Percentiles rank a stretch among this genome's conserved stretches.
Conservation (phyloP, 30 jellyfish, hydroid and myxozoan genomes). For the Pseudorhiza aurosa region DNA sequence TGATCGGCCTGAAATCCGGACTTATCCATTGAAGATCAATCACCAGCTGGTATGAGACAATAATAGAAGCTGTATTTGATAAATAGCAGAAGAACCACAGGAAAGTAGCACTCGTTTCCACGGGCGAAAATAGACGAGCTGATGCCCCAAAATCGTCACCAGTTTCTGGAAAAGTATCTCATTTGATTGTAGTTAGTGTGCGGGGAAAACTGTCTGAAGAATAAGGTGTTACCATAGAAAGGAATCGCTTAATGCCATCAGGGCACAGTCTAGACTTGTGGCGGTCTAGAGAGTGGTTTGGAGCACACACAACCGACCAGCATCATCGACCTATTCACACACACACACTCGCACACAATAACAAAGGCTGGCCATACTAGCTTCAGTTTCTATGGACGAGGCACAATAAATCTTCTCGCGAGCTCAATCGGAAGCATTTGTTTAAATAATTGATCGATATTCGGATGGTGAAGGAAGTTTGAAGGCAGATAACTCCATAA, state of each 20-base stretch:
- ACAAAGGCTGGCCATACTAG: not conserved
- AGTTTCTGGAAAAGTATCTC: too few species aligned
- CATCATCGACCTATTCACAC: conserved; percentile 1
- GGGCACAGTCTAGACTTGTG: conserved; percentile 52
- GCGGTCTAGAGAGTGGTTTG: conserved; percentile 35
- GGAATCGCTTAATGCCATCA: conserved; percentile 8
- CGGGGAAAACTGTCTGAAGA: too few species aligned
- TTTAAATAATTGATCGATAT: not conserved
- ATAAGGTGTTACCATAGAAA: conserved; percentile 1
- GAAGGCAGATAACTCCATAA: too few species aligned
- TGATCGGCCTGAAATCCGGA: conserved; percentile 66
- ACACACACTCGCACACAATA: not conserved
- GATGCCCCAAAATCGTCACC: too few species aligned
- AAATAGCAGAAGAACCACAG: conserved; percentile 61
- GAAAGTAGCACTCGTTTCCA: too few species aligned
- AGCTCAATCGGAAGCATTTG: conserved; percentile 2
- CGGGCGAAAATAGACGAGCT: too few species aligned
- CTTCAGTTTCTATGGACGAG: not conserved
- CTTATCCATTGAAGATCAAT: conserved; percentile 57
- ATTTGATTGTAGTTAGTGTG: too few species aligned
- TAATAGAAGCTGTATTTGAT: conserved; percentile 45
- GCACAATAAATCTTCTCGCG: not conserved
- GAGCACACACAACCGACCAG: conserved; percentile 19
- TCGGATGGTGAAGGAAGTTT: conserved; percentile 15
- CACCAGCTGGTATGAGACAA: conserved; percentile 62